Conservation (phyloP, 2,888 invertebrate genomes). For the Yponomeuta plumbellus region DNA sequence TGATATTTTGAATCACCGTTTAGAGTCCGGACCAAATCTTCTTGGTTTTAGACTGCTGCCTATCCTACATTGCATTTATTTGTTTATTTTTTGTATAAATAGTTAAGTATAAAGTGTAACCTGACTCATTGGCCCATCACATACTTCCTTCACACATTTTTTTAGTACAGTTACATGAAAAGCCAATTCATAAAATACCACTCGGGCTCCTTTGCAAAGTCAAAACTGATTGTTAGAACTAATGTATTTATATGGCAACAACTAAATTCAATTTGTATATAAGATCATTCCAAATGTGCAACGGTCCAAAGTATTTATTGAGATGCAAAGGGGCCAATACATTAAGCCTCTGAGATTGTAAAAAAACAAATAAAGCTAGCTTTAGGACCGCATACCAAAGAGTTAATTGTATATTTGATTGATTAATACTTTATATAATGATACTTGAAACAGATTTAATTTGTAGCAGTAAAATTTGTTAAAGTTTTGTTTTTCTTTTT, state of each 20-base stretch:
- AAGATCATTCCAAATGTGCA: slow-evolving; percentile 13
- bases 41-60: not conserved
- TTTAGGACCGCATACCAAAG: slow-evolving; percentile 74
- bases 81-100: not conserved
- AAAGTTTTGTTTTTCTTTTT: not conserved
- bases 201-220: slow-evolving; percentile 40
- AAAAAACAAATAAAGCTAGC: slow-evolving; percentile 65
- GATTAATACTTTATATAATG: slow-evolving; percentile 47
- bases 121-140: not conserved
- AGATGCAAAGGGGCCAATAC: slow-evolving; percentile 52
- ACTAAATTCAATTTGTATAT: slow-evolving; percentile 10
- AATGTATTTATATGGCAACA: not conserved
- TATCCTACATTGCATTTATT: slow-evolving; percentile 10
- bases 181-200: no score
- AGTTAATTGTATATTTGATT: slow-evolving; percentile 69
- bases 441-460: slow-evolving; percentile 49
- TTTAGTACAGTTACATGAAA: not conserved
- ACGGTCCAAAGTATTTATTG: slow-evolving; percentile 12
- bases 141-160: not conserved
- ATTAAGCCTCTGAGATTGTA: slow-evolving; percentile 38
- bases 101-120: not conserved
- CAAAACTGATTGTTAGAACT: not conserved
- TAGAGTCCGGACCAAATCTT: slow-evolving; percentile 13
- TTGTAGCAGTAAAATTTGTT: slow-evolving; percentile 44
- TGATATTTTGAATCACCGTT: slow-evolving; percentile 60